These are phyloP conservation scores for Pluvialis apricaria DNA, from an alignment of 2,113 vertebrate genomes.

Conservation along the genomic window DNA sequence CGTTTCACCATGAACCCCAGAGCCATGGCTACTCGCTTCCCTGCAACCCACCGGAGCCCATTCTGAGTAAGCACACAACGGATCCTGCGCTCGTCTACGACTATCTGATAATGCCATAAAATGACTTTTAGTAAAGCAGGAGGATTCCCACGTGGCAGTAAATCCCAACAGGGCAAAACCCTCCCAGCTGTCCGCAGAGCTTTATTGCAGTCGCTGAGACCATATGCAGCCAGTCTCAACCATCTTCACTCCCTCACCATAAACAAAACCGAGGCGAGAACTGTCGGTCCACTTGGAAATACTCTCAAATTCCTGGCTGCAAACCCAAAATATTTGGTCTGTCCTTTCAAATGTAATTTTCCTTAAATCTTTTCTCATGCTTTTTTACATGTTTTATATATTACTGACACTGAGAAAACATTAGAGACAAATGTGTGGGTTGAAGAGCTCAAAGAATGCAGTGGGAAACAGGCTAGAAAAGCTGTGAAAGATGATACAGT, in stretches of 20 bases:
- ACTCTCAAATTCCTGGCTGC: not conserved
- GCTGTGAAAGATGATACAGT: not conserved
- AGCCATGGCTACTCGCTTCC: conserved; percentile 45
- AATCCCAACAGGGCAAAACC: conserved; percentile 69
- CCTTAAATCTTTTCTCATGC: not conserved
- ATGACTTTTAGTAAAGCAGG: conserved; percentile 63
- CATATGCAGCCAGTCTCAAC: conserved; percentile 2
- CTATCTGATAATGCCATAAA: conserved; percentile 56
- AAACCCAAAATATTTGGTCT: not conserved
- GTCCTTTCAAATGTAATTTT: not conserved
- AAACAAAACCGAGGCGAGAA: not conserved
- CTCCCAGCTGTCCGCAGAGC: conserved; percentile 70
- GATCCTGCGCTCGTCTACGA: not conserved
- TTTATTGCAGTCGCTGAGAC: not conserved
- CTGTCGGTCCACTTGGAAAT: not conserved
- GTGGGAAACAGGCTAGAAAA: not conserved
- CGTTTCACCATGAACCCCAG: conserved; percentile 70
- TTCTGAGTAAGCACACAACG: not conserved
- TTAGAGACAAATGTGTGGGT: not conserved
- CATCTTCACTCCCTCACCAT: not conserved
- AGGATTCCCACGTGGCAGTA: conserved; percentile 70
- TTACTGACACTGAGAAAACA: not conserved
- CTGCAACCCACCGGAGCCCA: not conserved
- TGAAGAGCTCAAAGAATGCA: not conserved
- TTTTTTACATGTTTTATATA: not conserved